These are phyloP conservation scores for Lamellibrachia columna DNA, from an alignment of 2,888 invertebrate species.

Conservation along the genomic window DNA sequence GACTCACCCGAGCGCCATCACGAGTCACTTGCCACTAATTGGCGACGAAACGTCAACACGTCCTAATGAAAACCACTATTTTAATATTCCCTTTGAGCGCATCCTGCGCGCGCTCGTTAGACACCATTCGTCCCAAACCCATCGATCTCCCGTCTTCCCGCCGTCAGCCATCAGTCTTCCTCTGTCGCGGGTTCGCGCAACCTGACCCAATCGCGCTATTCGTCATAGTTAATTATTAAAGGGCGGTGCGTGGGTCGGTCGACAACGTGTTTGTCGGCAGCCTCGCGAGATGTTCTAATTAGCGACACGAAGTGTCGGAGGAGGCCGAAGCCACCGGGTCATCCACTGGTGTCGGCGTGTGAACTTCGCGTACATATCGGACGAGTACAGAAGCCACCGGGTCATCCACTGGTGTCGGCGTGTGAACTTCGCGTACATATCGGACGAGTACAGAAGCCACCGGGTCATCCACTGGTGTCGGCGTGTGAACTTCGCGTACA, in stretches of 20 bases:
- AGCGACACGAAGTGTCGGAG: not conserved
- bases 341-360: not conserved
- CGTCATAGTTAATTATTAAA: slow-evolving; percentile 10
- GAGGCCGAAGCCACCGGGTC: not conserved
- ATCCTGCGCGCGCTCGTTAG: not conserved
- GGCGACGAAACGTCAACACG: not conserved
- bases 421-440: not conserved
- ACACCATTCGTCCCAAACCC: not conserved
- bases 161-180: slow-evolving; percentile 5
- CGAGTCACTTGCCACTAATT: not conserved
- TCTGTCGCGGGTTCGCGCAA: not conserved
- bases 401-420: not conserved
- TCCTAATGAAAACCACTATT: not conserved
- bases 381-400: not conserved
- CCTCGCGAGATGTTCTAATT: not conserved
- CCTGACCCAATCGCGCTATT: not conserved
- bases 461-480: not conserved
- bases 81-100: slow-evolving; percentile 10
- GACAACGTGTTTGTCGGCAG: not conserved
- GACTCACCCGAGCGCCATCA: not conserved
- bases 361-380: not conserved
- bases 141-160: slow-evolving; percentile 6
- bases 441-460: too few relatives aligned
- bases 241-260: not conserved
- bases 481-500: not conserved